A percentile compares a stretch with the other conserved stretches of the same genome.
Conservation (phyloP, 2,888 invertebrate species). For the Patella ulyssiponensis region DNA sequence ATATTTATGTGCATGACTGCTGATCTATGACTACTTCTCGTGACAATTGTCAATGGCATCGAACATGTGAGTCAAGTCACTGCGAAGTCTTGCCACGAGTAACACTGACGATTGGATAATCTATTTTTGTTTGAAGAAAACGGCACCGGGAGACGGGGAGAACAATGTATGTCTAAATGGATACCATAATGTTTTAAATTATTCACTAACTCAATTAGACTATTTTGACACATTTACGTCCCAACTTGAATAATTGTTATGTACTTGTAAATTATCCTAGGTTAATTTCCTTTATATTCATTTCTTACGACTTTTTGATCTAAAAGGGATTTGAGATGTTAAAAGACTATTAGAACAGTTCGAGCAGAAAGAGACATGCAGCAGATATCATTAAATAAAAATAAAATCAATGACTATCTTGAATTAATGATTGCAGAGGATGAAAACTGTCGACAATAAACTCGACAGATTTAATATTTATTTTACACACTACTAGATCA, state of each 20-base stretch:
- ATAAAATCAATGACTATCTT: no score
- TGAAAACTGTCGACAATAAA: no score
- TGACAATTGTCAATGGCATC: constrained; percentile 20
- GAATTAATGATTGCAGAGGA: no score
- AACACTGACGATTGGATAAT: not conserved
- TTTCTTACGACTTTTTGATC: not conserved
- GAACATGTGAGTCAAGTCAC: constrained; percentile 8
- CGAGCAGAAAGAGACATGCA: no score
- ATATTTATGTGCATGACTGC: constrained; percentile 23
- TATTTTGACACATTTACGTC: constrained; percentile 1
- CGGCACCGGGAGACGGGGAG: no score
- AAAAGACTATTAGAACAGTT: not conserved
- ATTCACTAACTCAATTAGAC: not conserved
- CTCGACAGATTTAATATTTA: no score
- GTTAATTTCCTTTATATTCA: constrained; percentile 12
- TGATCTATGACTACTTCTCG: constrained; percentile 32
- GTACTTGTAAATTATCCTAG: not conserved
- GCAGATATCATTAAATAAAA: no score
- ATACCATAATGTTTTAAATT: no score
- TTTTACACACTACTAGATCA: no score
- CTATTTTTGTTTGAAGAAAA: not conserved
- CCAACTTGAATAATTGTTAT: not conserved
- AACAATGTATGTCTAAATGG: no score
- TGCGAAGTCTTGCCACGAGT: not conserved
- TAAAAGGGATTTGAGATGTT: not conserved